Percentiles rank a stretch among this genome's conserved stretches.
phyloP scores from a whole-genome alignment of 2,888 invertebrate species.

The Ganaspis brasiliensis region DNA sequence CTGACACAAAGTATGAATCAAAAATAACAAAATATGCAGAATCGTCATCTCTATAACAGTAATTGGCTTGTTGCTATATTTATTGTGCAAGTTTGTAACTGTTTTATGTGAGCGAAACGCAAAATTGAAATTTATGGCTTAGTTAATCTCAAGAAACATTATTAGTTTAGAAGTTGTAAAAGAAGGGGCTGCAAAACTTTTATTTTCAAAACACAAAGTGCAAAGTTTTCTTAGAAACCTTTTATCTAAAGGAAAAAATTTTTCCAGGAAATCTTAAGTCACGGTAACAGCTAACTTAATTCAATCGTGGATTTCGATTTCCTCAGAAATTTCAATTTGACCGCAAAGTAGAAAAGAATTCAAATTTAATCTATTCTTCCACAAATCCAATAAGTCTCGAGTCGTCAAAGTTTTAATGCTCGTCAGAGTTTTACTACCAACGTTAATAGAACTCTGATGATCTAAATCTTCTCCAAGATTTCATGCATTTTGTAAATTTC shows the following conservation, averaged over 20 bases:
- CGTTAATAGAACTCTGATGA: constrained; percentile 24
- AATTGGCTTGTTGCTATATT: too few relatives aligned
- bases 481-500: neutral
- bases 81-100: neutral
- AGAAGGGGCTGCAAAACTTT: constrained; percentile 4
- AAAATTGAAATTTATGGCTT: constrained; percentile 11
- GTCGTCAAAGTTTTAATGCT: constrained; percentile 27
- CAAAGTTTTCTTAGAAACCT: neutral
- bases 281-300: neutral
- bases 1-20: neutral
- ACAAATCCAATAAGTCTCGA: constrained; percentile 12
- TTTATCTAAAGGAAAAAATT: neutral
- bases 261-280: neutral
- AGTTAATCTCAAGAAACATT: constrained; percentile 10
- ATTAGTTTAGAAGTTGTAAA: neutral
- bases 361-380: neutral
- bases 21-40: neutral
- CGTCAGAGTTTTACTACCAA: constrained; percentile 25
- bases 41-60: too few relatives aligned
- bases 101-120: neutral
- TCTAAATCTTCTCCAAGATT: neutral
- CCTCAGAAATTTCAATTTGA: constrained; percentile 8
- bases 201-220: neutral
- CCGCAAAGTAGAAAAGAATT: constrained; percentile 11
- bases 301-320: neutral